Percentiles rank a stretch among this genome's conserved stretches.
phyloP scores from a whole-genome alignment of 2,797 vertebrate species.

The Tragelaphus oryx region DNA sequence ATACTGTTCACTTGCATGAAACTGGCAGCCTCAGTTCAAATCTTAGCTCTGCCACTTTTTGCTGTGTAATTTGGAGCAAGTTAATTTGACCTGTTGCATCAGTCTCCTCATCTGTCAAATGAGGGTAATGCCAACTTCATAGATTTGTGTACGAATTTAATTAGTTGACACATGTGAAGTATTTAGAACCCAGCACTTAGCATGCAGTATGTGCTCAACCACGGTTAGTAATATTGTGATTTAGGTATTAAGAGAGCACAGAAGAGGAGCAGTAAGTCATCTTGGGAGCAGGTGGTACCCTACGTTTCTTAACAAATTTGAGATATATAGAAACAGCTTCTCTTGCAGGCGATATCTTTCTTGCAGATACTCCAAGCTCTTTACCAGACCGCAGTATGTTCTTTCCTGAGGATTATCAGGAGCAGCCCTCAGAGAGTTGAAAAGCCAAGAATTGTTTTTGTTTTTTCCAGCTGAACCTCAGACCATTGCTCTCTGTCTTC shows the following conservation, averaged over 20 bases:
- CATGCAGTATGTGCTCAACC: neutral
- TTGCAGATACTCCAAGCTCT: neutral
- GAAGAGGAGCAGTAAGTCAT: neutral
- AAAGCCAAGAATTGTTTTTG: neutral
- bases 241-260: neutral
- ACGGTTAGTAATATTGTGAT: neutral
- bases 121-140: neutral
- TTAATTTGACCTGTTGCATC: neutral
- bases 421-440: neutral
- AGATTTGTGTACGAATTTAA: neutral
- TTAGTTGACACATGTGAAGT: neutral
- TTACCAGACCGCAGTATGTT: neutral
- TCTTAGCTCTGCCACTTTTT: neutral
- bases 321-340: no score
- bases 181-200: neutral
- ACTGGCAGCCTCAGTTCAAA: neutral
- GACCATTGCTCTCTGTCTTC: neutral
- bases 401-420: neutral
- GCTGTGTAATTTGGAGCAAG: neutral
- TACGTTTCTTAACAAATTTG: neutral
- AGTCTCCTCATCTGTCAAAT: neutral
- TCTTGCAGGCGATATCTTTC: neutral
- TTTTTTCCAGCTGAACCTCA: neutral
- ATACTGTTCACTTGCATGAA: accelerated
- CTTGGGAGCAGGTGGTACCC: neutral